Percentiles rank a stretch among this genome's conserved stretches.
These are phyloP conservation scores for Sebastes fasciatus DNA, from an alignment of 2,113 vertebrate species.

Conservation along the genomic window DNA sequence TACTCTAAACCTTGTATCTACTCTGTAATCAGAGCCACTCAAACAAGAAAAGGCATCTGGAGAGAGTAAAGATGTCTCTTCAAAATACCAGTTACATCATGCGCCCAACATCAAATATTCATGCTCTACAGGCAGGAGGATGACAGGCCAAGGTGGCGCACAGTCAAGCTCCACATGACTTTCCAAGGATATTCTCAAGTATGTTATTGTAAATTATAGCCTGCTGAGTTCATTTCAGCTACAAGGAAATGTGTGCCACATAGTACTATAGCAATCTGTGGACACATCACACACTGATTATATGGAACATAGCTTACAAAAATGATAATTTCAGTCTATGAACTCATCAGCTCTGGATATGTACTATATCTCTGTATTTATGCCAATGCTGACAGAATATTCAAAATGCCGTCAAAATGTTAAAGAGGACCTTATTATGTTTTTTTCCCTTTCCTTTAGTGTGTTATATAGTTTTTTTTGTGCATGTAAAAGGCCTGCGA, in stretches of 20 bases:
- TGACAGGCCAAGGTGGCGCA: slow-evolving; percentile 2
- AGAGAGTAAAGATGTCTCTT: slow-evolving; percentile 46
- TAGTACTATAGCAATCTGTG: neutral
- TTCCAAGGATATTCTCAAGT: slow-evolving; percentile 20
- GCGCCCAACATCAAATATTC: slow-evolving; percentile 55
- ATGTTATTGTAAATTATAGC: neutral
- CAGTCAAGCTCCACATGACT: slow-evolving; percentile 12
- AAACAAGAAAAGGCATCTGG: slow-evolving; percentile 61
- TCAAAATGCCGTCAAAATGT: neutral
- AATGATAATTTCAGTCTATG: neutral
- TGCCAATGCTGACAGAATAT: neutral
- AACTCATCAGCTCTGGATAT: neutral
- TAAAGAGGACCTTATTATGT: too few relatives aligned
- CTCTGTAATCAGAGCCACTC: slow-evolving; percentile 77
- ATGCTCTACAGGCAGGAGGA: slow-evolving; percentile 29
- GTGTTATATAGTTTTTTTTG: too few relatives aligned
- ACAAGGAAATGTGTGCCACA: neutral
- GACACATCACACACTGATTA: neutral
- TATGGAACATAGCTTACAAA: neutral
- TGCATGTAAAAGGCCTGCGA: too few relatives aligned
- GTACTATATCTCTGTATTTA: neutral
- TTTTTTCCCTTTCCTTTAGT: too few relatives aligned
- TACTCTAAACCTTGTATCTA: slow-evolving; percentile 56
- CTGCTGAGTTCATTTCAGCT: neutral
- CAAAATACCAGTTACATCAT: slow-evolving; percentile 56